These are phyloP conservation scores for Syngnathus typhle DNA, from an alignment of 2,113 vertebrate species.

Conservation along the genomic window DNA sequence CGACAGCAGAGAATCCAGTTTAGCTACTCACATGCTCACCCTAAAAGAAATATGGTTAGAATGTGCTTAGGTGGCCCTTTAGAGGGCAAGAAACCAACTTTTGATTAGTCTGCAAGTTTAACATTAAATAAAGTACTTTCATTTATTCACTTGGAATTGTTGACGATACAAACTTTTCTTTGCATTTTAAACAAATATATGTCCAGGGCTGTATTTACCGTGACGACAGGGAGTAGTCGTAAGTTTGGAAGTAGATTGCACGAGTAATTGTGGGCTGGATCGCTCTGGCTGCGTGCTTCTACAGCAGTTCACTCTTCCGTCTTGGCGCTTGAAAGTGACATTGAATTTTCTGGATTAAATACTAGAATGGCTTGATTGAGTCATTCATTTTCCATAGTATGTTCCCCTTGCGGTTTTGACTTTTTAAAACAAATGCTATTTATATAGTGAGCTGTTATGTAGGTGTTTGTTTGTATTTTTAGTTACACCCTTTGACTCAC, in stretches of 20 bases:
- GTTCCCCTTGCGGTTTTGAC: not conserved
- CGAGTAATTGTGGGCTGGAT: not conserved
- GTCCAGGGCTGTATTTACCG: too few species aligned
- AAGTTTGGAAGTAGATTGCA: not conserved
- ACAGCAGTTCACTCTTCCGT: not conserved
- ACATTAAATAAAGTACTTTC: too few species aligned
- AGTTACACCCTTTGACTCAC: slow-evolving; percentile 9
- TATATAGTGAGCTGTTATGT: slow-evolving; percentile 4
- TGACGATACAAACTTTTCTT: not conserved
- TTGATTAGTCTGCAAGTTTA: not conserved
- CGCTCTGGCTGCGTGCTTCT: not conserved
- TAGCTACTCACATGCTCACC: slow-evolving; percentile 25
- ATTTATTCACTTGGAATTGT: not conserved
- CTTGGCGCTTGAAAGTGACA: not conserved
- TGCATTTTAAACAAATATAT: too few species aligned
- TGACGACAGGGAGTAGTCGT: too few species aligned
- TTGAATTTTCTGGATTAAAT: not conserved
- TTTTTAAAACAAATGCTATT: not conserved
- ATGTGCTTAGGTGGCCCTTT: not conserved
- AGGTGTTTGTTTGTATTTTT: slow-evolving; percentile 8
- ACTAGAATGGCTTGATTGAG: not conserved
- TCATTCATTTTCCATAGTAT: not conserved
- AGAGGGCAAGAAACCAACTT: not conserved
- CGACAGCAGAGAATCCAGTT: slow-evolving; percentile 46
- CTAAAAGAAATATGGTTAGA: slow-evolving; percentile 31